These are phyloP conservation scores for Melozone crissalis DNA, from an alignment of 2,113 vertebrate genomes.

Conservation along the genomic window DNA sequence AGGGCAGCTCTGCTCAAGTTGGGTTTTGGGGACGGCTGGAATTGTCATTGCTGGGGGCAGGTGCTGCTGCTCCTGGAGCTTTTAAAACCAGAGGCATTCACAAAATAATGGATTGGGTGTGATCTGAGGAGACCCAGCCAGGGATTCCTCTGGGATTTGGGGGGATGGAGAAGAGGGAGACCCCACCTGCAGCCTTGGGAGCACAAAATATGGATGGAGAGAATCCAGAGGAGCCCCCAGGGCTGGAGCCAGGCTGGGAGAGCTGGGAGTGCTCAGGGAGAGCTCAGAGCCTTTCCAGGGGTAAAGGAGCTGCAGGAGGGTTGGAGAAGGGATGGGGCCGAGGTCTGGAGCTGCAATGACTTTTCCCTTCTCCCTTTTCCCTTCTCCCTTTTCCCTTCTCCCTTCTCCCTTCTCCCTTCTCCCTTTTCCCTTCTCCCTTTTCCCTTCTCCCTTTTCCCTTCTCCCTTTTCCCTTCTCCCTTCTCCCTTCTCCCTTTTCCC, in stretches of 20 bases:
- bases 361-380: too few species aligned
- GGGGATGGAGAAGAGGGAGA: not conserved
- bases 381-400: too few species aligned
- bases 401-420: too few species aligned
- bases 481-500: too few species aligned
- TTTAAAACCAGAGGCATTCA: not conserved
- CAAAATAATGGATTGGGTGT: not conserved
- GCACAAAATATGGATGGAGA: not conserved
- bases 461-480: too few species aligned
- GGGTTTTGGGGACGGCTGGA: not conserved
- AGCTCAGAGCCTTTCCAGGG: not conserved
- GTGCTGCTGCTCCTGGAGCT: not conserved
- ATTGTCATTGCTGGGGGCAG: not conserved
- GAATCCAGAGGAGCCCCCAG: not conserved
- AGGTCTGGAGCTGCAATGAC: not conserved
- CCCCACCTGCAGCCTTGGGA: not conserved
- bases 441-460: too few species aligned
- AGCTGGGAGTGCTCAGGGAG: not conserved
- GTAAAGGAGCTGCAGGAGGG: not conserved
- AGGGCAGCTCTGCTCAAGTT: not conserved
- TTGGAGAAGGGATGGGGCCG: accelerated
- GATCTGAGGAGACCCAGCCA: not conserved
- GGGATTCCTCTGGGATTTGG: not conserved
- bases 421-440: too few species aligned
- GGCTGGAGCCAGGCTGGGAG: not conserved